Evolutionary conservation across 2,797 vertebrate genomes (phyloP).

Genomic region (Bradypodion ventrale): DNA sequence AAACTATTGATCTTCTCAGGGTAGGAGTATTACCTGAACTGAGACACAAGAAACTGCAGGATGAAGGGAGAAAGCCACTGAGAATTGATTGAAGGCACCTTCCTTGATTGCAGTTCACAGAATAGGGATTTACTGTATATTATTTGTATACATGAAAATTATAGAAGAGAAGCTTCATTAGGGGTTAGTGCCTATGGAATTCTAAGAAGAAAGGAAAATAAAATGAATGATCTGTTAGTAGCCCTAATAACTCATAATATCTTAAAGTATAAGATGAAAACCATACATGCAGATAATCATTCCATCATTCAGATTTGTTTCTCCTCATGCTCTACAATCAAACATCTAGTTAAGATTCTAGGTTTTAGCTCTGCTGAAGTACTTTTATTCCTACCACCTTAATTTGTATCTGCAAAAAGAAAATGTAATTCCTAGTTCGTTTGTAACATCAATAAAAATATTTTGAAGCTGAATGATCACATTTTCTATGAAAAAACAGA

Average conservation of each 20-base stretch:
- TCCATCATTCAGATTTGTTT: background rate
- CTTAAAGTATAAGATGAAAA: too few relatives aligned
- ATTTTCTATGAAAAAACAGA: background rate
- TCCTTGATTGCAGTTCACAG: background rate
- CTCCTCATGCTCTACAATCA: background rate
- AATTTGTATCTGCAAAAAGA: background rate
- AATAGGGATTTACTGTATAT: background rate
- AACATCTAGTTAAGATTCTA: background rate
- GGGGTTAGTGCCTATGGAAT: background rate
- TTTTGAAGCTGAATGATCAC: background rate
- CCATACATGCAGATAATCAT: background rate
- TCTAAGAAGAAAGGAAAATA: background rate
- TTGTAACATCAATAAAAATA: background rate
- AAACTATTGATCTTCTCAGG: background rate
- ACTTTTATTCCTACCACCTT: background rate
- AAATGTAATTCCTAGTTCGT: background rate
- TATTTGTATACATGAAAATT: background rate
- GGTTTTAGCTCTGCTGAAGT: background rate
- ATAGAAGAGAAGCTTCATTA: background rate
- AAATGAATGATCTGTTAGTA: background rate
- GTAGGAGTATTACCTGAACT: background rate
- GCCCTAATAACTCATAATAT: background rate
- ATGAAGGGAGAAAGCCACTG: background rate
- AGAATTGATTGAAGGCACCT: background rate
- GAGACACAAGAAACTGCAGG: background rate